A percentile compares a stretch with the other conserved stretches of the same genome.
Conservation (phyloP, 2,888 invertebrate species). For the Euplagia quadripunctaria region DNA sequence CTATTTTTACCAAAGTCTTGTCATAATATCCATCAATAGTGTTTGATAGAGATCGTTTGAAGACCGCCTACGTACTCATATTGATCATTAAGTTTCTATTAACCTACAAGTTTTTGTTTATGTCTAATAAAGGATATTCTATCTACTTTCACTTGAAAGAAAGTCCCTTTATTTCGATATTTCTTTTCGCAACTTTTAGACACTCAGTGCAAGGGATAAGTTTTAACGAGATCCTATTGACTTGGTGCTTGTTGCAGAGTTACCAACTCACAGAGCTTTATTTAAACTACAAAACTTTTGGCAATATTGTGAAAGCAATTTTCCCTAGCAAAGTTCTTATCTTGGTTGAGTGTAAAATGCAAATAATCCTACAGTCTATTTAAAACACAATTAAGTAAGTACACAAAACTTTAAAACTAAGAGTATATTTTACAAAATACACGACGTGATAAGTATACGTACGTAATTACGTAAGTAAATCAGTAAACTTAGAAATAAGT, state of each 20-base stretch:
- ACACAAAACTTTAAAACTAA: slow-evolving; percentile 22
- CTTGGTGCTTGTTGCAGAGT: slow-evolving; percentile 66
- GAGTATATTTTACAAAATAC: slow-evolving; percentile 12
- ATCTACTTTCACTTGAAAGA: background rate
- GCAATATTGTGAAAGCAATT: slow-evolving; percentile 60
- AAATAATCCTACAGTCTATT: slow-evolving; percentile 40
- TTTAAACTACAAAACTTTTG: slow-evolving; percentile 68
- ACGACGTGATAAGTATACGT: background rate
- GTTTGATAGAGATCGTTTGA: background rate
- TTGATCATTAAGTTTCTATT: background rate
- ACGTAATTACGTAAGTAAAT: too few relatives aligned
- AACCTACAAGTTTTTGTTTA: too few relatives aligned
- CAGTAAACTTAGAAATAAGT: too few relatives aligned
- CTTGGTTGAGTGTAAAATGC: slow-evolving; percentile 42
- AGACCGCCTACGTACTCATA: background rate
- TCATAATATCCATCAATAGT: background rate
- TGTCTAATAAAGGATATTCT: background rate
- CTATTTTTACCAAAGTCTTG: background rate
- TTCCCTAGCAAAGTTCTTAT: slow-evolving; percentile 51
- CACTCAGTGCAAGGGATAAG: slow-evolving; percentile 60
- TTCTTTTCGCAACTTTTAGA: slow-evolving; percentile 55
- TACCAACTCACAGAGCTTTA: slow-evolving; percentile 71
- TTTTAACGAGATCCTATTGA: slow-evolving; percentile 80
- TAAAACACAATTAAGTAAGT: slow-evolving; percentile 51
- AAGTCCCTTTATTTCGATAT: slow-evolving; percentile 33